Conservation (phyloP, 1,140 invertebrate species). For the Drosophila erecta region DNA sequence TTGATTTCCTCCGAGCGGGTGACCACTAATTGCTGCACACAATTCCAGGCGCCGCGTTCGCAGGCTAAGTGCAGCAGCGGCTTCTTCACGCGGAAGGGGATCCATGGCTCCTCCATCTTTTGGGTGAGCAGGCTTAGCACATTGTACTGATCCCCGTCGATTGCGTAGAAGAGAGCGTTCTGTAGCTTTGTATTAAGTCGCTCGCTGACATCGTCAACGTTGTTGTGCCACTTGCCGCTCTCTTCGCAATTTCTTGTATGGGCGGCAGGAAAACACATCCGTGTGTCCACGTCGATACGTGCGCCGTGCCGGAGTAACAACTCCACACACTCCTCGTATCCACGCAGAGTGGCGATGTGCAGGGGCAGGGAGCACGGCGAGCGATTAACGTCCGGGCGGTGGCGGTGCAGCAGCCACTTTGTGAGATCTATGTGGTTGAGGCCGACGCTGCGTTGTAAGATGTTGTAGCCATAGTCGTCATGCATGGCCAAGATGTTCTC, state of each 20-base stretch:
- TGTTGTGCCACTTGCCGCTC: constrained; percentile 85
- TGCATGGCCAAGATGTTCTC: constrained; percentile 85
- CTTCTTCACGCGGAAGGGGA: constrained; percentile 86
- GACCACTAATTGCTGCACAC: constrained; percentile 88
- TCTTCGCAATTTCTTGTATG: constrained; percentile 90
- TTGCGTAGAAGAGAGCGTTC: constrained; percentile 90
- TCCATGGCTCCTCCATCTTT: constrained; percentile 89
- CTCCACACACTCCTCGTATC: constrained; percentile 87
- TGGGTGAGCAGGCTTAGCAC: constrained; percentile 88
- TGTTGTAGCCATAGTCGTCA: constrained; percentile 90
- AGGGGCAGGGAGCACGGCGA: constrained; percentile 90
- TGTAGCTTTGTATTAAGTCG: constrained; percentile 87
- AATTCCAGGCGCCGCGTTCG: constrained; percentile 89
- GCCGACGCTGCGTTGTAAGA: constrained; percentile 90
- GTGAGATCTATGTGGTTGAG: constrained; percentile 90
- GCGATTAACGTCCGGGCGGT: constrained; percentile 89
- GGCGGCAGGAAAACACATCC: constrained; percentile 89
- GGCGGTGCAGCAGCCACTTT: constrained; percentile 87
- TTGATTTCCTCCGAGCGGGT: constrained; percentile 90
- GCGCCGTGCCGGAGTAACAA: constrained; percentile 86
- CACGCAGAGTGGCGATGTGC: constrained; percentile 90
- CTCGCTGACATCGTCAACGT: constrained; percentile 80
- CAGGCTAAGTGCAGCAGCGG: constrained; percentile 89
- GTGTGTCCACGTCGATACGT: constrained; percentile 86
- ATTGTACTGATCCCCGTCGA: constrained; percentile 89